Base-by-base conservation (phyloP, 2,888 invertebrate species). In the Andrena haemorrhoa region DNA sequence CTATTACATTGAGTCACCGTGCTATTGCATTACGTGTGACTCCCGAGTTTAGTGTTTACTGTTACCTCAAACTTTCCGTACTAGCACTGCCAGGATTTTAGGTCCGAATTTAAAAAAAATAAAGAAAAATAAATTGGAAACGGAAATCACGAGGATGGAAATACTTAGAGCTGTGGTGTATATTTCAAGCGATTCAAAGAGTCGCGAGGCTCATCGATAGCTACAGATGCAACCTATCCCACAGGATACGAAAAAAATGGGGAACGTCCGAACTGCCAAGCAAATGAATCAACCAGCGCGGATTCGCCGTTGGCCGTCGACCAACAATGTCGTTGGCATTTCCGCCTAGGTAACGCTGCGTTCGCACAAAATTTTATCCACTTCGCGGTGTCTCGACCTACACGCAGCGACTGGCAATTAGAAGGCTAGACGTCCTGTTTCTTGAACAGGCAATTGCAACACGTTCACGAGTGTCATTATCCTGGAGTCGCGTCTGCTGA, bases 301-400 rank as follows among this genome's bases (percentile, higher is more conserved):
- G 65, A 65, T 63, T 51, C 78, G 75, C 63, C 35, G 58, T 83
- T 89, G 89, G 89, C 89, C 69, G 64, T 12, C 49, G 68, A 89
- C 91, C 91, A 90, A 89, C 88, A 84, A 89, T 87, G 91, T 89
- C 90, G 88, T 89, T 90, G 91, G 88, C 91, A 90, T 89, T 89
- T 89, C 86, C 89, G 82, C 79, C 81, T 84, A 70, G 79, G 75
- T 73, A 73, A 68, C 68, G 70, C 70, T 35, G 75, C 80, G 47
- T 80, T 60, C 47, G 70, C 71, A 70, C 35, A 60, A 60, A 69
- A 76, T 73, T 82, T 56, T 69, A 51, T 60, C 71, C 70, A 29
- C 35, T 26, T n/a, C 35, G 0, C 20, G 31, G 33, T 26, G 51
- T 29, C 35, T 41, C 33, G 47, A 33, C 31, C 35, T 35, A 33